Conservation (phyloP, 2,797 vertebrate genomes). For the Vespertilio murinus region DNA sequence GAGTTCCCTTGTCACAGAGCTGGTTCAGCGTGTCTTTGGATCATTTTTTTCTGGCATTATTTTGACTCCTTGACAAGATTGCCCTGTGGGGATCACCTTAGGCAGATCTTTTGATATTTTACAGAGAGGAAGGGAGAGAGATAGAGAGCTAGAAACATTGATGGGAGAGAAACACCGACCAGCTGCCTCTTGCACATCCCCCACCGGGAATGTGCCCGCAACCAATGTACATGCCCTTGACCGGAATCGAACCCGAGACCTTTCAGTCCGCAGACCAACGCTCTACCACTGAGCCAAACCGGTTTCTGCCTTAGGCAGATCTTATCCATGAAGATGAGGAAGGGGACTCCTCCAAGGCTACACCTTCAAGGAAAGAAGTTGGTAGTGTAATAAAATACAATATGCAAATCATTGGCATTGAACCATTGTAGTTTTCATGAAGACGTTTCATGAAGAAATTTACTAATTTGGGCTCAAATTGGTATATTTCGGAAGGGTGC, state of each 20-base stretch:
- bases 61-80: neutral
- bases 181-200: too few species aligned
- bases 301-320: neutral
- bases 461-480: neutral
- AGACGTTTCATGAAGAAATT: slow-evolving; percentile 26
- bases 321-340: neutral
- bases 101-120: neutral
- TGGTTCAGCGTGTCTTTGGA: neutral
- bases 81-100: neutral
- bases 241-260: too few species aligned
- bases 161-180: too few species aligned
- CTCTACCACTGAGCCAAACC: too few species aligned
- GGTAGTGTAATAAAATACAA: neutral
- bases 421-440: neutral
- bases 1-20: neutral
- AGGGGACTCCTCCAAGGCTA: neutral
- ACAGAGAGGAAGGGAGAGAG: too few species aligned
- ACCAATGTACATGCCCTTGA: too few species aligned
- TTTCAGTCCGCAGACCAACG: too few species aligned
- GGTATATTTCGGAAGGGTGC: neutral
- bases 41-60: neutral
- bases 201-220: too few species aligned
- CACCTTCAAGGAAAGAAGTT: neutral
- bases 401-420: neutral
- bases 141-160: too few species aligned